Conservation (phyloP, 2,888 invertebrate species). For the Taphrorychus bicolor region DNA sequence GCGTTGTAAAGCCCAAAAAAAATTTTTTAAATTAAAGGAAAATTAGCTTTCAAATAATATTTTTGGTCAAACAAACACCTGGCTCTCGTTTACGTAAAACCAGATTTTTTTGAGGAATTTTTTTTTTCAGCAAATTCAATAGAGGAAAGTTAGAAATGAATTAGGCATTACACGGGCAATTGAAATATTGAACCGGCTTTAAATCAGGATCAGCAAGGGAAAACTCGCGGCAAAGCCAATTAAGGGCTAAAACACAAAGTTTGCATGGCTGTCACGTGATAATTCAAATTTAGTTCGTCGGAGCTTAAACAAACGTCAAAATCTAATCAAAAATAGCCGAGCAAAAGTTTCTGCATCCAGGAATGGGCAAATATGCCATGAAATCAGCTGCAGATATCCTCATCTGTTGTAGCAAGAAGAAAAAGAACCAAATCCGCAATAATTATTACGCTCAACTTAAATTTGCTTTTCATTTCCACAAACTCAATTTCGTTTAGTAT, state of each 20-base stretch:
- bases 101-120: neutral
- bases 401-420: slow-evolving; percentile 4
- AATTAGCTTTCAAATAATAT: neutral
- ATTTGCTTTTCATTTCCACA: slow-evolving; percentile 31
- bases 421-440: slow-evolving; percentile 9
- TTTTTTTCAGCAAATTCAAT: too few relatives aligned
- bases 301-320: slow-evolving; percentile 35
- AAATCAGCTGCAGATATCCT: slow-evolving; percentile 32
- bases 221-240: slow-evolving; percentile 23
- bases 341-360: slow-evolving; percentile 18
- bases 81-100: neutral
- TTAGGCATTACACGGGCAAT: neutral
- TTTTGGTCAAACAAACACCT: neutral
- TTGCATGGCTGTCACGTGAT: slow-evolving; percentile 36
- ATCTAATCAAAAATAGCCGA: slow-evolving; percentile 35
- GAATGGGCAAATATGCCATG: slow-evolving; percentile 20
- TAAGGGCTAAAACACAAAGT: slow-evolving; percentile 20
- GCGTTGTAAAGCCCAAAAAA: neutral
- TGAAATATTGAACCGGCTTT: slow-evolving; percentile 15
- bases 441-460: slow-evolving; percentile 30
- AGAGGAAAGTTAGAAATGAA: neutral
- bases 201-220: slow-evolving; percentile 7
- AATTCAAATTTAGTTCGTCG: slow-evolving; percentile 35
- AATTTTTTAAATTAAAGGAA: neutral
- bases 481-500: slow-evolving; percentile 34